Conservation (phyloP, 2,797 vertebrate genomes). For the Alosa sapidissima region DNA sequence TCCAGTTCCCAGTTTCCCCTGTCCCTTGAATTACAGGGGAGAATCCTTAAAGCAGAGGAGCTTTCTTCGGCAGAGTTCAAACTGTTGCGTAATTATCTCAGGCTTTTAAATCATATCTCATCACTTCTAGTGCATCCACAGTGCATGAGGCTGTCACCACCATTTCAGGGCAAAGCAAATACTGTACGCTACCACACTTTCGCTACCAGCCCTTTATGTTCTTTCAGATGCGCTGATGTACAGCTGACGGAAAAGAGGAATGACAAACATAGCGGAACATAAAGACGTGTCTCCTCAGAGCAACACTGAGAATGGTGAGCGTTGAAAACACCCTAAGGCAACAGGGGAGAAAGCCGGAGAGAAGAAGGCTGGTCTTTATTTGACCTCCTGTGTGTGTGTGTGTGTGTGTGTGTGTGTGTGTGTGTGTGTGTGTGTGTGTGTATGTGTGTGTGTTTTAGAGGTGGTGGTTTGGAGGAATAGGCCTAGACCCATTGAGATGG, state of each 20-base stretch:
- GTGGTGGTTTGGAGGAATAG: neutral
- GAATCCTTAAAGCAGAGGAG: constrained; percentile 5
- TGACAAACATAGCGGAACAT: neutral
- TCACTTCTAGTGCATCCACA: neutral
- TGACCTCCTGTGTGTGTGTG: neutral
- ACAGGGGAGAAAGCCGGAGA: neutral
- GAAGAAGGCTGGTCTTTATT: neutral
- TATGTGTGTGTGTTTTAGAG: neutral
- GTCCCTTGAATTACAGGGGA: neutral
- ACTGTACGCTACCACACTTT: neutral
- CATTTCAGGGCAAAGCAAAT: neutral
- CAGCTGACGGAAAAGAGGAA: neutral
- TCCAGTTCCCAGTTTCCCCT: neutral
- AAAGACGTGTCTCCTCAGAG: neutral
- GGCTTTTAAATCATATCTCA: constrained; percentile 2
- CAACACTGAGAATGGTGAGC: neutral
- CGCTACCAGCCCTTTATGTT: neutral
- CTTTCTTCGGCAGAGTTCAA: neutral
- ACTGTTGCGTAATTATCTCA: neutral
- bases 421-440: neutral
- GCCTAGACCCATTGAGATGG: neutral
- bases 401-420: neutral
- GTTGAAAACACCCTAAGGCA: neutral
- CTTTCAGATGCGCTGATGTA: neutral
- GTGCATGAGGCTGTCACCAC: constrained; percentile 22